Conservation (phyloP, 37 sponge, comb jelly and placozoan species). For the Crambe crambe region DNA sequence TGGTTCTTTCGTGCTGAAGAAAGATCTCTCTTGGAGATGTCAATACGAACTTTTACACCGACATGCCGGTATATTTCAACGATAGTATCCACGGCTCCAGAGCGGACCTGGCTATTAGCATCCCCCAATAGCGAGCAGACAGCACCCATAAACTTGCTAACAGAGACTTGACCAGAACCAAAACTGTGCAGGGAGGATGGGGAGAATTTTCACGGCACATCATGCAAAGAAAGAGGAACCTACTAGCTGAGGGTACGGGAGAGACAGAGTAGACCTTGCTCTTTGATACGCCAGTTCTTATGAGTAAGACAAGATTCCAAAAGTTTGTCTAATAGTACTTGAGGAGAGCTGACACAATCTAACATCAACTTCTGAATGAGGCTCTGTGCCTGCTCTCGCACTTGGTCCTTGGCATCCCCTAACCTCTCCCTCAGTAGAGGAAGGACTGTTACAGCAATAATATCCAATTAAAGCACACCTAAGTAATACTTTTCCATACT, state of each 20-base stretch:
- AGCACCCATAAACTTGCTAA: slow-evolving; percentile 46
- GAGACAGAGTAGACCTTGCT: slow-evolving; percentile 71
- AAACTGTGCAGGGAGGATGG: slow-evolving; percentile 30
- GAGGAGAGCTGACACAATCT: slow-evolving; percentile 40
- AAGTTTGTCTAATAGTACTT: slow-evolving; percentile 34
- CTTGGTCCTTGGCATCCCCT: slow-evolving; percentile 75
- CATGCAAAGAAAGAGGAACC: background rate
- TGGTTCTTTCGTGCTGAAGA: slow-evolving; percentile 40
- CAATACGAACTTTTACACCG: slow-evolving; percentile 73
- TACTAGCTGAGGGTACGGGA: slow-evolving; percentile 58
- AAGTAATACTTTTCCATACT: background rate
- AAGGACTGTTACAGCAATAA: slow-evolving; percentile 35
- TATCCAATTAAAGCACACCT: slow-evolving; percentile 17
- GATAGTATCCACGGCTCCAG: slow-evolving; percentile 65
- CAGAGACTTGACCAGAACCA: slow-evolving; percentile 59
- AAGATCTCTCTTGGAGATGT: slow-evolving; percentile 49
- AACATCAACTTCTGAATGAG: slow-evolving; percentile 54
- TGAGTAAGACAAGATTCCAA: slow-evolving; percentile 53
- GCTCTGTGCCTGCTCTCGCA: slow-evolving; percentile 57
- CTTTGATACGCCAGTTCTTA: slow-evolving; percentile 87
- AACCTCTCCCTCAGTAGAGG: slow-evolving; percentile 67
- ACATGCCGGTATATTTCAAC: slow-evolving; percentile 81
- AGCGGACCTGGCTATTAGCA: slow-evolving; percentile 78
- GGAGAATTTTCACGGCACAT: background rate
- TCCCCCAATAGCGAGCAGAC: slow-evolving; percentile 71